Conservation (phyloP, 2,888 invertebrate species). For the Lomographa bimaculata region DNA sequence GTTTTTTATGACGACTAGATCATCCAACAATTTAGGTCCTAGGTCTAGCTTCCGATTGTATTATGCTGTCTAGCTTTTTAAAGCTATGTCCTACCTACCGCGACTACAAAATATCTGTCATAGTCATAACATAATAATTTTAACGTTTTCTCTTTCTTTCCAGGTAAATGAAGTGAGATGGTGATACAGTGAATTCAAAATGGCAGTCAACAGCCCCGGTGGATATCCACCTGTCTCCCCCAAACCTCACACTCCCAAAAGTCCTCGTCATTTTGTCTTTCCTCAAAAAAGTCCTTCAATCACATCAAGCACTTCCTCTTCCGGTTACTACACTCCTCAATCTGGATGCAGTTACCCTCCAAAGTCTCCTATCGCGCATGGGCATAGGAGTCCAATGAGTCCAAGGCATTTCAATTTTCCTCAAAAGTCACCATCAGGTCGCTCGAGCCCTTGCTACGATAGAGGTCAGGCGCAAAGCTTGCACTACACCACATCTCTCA, state of each 20-base stretch:
- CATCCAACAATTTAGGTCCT: too few species aligned
- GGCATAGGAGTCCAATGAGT: slow-evolving; percentile 83
- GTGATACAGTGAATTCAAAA: slow-evolving; percentile 48
- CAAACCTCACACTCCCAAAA: slow-evolving; percentile 79
- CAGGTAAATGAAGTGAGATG: slow-evolving; percentile 63
- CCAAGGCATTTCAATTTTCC: slow-evolving; percentile 85
- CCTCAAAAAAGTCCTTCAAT: slow-evolving; percentile 81
- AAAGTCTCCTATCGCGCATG: slow-evolving; percentile 79
- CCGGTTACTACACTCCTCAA: slow-evolving; percentile 82
- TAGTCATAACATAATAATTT: too few species aligned
- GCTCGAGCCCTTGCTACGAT: slow-evolving; percentile 71
- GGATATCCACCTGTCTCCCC: slow-evolving; percentile 83
- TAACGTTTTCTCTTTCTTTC: slow-evolving; percentile 41
- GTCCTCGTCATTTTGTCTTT: slow-evolving; percentile 81
- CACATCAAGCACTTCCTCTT: slow-evolving; percentile 79
- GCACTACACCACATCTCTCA: slow-evolving; percentile 70
- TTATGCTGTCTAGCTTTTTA: too few species aligned
- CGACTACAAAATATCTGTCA: too few species aligned
- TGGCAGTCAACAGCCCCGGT: slow-evolving; percentile 85
- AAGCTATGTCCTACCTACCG: too few species aligned
- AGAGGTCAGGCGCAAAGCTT: slow-evolving; percentile 50
- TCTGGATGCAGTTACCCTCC: slow-evolving; percentile 79
- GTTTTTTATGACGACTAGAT: too few species aligned
- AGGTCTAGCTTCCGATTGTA: too few species aligned
- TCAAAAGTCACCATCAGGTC: slow-evolving; percentile 71